phyloP scores from a whole-genome alignment of 30 jellyfish, hydroid and myxozoan genomes.

The Aurelia coerulea region DNA sequence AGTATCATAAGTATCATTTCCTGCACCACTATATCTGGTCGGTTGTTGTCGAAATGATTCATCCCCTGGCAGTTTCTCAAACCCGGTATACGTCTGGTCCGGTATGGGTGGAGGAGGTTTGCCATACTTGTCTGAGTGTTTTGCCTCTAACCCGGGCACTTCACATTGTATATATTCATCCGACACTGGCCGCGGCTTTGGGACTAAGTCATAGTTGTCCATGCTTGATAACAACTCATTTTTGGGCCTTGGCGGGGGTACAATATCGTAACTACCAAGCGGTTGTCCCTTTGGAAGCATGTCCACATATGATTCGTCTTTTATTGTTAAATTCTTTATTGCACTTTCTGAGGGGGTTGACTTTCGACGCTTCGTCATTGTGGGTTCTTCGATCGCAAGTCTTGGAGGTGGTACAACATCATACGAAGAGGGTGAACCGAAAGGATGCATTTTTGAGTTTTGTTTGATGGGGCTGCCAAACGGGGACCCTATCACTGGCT shows the following conservation, averaged over 20 bases:
- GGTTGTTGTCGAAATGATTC: background rate
- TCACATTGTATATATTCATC: background rate
- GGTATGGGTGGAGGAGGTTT: constrained; percentile 58
- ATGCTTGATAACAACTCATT: background rate
- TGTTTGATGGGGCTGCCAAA: constrained; percentile 14
- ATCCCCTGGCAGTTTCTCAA: constrained; percentile 46
- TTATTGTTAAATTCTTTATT: constrained; percentile 19
- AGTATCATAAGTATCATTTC: background rate
- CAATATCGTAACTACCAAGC: constrained; percentile 46
- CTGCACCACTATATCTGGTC: constrained; percentile 17
- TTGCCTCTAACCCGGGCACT: too few species aligned
- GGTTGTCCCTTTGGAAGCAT: constrained; percentile 23
- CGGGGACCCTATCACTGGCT: background rate
- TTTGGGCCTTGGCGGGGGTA: constrained; percentile 57
- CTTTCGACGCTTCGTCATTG: background rate
- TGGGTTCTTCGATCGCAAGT: constrained; percentile 4
- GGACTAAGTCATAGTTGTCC: constrained; percentile 51
- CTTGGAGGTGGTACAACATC: constrained; percentile 60
- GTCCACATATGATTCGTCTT: constrained; percentile 64
- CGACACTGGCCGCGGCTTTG: constrained; percentile 26
- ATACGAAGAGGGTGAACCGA: constrained; percentile 23
- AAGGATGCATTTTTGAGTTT: background rate
- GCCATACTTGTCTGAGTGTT: constrained; percentile 15
- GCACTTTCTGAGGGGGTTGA: constrained; percentile 55
- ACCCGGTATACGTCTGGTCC: constrained; percentile 59